Evolutionary conservation across 2,888 invertebrate species (phyloP), one percentile per base, ranked within the genome.

Genomic region (Sialis lutaria): DNA sequence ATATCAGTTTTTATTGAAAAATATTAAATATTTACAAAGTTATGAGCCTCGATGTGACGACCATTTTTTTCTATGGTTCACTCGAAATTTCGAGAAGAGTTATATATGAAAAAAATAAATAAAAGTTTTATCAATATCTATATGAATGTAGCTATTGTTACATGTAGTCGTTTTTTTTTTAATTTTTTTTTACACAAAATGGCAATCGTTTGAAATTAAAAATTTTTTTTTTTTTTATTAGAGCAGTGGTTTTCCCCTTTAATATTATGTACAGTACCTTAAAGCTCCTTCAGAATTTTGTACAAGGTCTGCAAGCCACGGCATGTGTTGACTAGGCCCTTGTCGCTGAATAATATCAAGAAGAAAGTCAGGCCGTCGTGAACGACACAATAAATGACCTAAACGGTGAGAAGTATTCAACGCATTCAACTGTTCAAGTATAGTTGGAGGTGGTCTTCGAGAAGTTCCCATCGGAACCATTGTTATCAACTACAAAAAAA

Each of bases 231-330:
- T n/a, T n/a, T n/a, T n/a, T n/a, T n/a, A n/a, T n/a, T n/a, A n/a
- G n/a, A n/a, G n/a, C n/a, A n/a, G n/a, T n/a, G n/a, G n/a, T n/a
- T n/a, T 31, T 30, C 42, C 37, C 10, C 50, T 34, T 55, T 22
- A 22, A 22, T 22, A 22, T 22, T 22, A 2, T 22, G 22, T 22
- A 22, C 4, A 22, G 4, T 22, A 73, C 73, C 69, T 76, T 37
- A 86, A 71, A 12, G 88, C 85, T 1, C 88, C 85, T 59, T 92
- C 92, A 53, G 88, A 89, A 55, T 86, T 89, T 56, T 92, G 84
- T 9, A 96, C 88, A 50, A 96, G 70, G 62, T 93, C 91, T 6
- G 92, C 91, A 51, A 96, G 69, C 96, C 96, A 96, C 4, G 95
- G 93, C 91, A 95, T 92, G 39, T 93, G 90, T 54, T 91, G 86